phyloP scores from a whole-genome alignment of 2,797 vertebrate genomes.

The Meriones psammophilus region DNA sequence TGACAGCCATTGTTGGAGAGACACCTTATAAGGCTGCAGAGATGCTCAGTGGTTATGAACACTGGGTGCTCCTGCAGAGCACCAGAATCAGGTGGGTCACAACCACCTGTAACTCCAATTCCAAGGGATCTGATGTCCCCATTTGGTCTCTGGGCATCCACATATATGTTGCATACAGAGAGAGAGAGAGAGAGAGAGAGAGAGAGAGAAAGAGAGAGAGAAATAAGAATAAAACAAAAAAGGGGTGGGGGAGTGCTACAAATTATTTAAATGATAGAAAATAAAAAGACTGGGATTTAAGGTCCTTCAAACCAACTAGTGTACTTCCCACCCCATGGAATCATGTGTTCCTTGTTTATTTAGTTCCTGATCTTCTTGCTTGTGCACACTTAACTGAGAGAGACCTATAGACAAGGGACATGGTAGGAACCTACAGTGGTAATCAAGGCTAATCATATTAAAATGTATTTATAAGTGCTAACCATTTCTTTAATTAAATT shows the following conservation, averaged over 20 bases:
- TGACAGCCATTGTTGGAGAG: neutral
- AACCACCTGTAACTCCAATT: neutral
- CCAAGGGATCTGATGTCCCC: neutral
- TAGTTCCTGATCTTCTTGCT: neutral
- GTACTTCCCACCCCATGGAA: neutral
- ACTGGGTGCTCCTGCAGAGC: neutral
- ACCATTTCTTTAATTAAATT: neutral
- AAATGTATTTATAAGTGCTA: neutral
- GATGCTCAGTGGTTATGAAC: neutral
- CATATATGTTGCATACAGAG: neutral
- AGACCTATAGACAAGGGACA: neutral
- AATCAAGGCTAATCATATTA: neutral
- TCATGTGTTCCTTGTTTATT: neutral
- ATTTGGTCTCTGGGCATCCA: neutral
- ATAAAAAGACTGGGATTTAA: conserved; percentile 23
- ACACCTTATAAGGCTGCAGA: neutral
- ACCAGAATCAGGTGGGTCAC: neutral
- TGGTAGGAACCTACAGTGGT: conserved; percentile 10
- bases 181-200: too few species aligned
- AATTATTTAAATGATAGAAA: neutral
- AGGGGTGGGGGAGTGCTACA: neutral
- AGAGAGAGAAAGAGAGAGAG: neutral
- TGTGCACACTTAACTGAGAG: neutral
- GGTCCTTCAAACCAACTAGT: neutral
- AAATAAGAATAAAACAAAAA: neutral